These are phyloP conservation scores for Lepidocyrtoides sp. DNA, from an alignment of 2,888 invertebrate species.

Conservation along the genomic window DNA sequence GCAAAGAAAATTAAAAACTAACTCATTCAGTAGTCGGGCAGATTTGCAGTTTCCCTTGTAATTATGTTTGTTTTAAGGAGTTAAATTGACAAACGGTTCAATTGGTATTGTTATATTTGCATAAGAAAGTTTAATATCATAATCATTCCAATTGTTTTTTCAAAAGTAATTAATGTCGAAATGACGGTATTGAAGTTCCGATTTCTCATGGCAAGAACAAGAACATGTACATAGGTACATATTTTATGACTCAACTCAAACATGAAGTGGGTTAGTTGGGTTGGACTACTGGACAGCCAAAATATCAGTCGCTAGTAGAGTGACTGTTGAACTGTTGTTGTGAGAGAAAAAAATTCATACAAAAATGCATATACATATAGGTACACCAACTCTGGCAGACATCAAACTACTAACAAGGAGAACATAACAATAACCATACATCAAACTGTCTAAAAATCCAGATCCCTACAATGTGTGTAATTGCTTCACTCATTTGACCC, in stretches of 20 bases:
- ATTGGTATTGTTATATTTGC: background rate
- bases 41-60: background rate
- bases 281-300: too few species aligned
- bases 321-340: too few species aligned
- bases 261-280: too few species aligned
- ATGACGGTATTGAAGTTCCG: background rate
- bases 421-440: background rate
- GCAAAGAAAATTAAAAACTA: background rate
- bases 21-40: background rate
- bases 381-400: background rate
- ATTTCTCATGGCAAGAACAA: background rate
- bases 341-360: too few species aligned
- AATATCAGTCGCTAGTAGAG: too few species aligned
- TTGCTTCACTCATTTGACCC: background rate
- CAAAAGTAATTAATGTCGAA: background rate
- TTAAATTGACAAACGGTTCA: conserved; percentile 12
- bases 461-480: background rate
- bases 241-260: too few species aligned
- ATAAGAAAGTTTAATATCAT: background rate
- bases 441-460: background rate
- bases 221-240: too few species aligned
- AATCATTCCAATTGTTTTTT: conserved; percentile 3
- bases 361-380: too few species aligned
- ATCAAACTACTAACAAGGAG: background rate
- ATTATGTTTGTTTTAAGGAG: conserved; percentile 5